Conservation (phyloP, 2,797 vertebrate species). For the Synanceia verrucosa region DNA sequence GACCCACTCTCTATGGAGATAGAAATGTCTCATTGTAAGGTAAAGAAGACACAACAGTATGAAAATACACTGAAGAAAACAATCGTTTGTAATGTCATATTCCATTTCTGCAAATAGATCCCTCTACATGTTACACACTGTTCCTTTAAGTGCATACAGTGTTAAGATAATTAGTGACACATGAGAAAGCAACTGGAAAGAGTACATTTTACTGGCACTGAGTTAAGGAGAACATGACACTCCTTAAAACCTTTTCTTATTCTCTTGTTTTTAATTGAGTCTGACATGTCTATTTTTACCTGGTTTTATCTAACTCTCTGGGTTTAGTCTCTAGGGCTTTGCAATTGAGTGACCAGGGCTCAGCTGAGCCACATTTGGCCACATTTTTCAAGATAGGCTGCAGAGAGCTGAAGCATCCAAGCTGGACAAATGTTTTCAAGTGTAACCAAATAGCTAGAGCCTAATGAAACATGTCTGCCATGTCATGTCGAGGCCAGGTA, state of each 20-base stretch:
- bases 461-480: constrained; percentile 15
- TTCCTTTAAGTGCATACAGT: background rate
- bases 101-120: background rate
- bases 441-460: constrained; percentile 15
- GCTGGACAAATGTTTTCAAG: background rate
- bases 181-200: background rate
- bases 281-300: too few species aligned
- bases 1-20: background rate
- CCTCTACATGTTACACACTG: too few species aligned
- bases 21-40: background rate
- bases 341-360: too few species aligned
- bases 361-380: background rate
- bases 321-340: too few species aligned
- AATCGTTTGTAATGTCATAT: too few species aligned
- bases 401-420: background rate
- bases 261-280: too few species aligned
- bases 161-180: background rate
- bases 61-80: background rate
- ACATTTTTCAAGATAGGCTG: background rate
- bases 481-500: constrained; percentile 21
- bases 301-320: too few species aligned
- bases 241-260: too few species aligned
- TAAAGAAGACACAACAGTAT: background rate
- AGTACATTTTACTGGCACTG: background rate
- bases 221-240: too few species aligned